Evolutionary conservation across 1,140 invertebrate species (phyloP), one percentile per base, ranked within the genome.

Genomic region (Aphelenchoides besseyi): DNA sequence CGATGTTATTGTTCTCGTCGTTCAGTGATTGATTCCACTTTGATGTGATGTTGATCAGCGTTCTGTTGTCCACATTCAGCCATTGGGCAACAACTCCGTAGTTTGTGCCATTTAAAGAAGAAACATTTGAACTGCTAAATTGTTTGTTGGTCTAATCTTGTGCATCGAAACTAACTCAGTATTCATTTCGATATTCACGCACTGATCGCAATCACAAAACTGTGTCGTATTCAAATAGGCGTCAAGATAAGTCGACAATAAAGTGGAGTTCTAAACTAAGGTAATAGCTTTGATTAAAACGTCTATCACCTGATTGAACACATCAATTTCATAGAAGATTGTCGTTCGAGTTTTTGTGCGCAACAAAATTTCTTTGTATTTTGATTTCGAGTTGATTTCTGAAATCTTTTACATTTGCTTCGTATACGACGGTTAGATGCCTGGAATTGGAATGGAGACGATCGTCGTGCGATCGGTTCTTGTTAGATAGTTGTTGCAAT

Each of bases 1-100:
- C 55, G 18, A 59, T 23, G 18, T 59, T 59, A 8, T 33, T 23
- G 55, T 66, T 66, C n/a, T 53, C 32, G 18, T 66, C 63, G 16
- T 37, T n/a, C 18, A n/a, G 16, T 18, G 16, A 30, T 28, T 61
- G 2, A 18, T 61, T 12, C 63, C 12, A 66, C 9, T 16, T 23
- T 37, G 30, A 16, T 29, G 8, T 33, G n/a, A 66, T 2, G 1
- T 36, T 66, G 30, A 66, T 35, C 26, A 12, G 23, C 16, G 36
- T 1, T 37, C 23, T 29, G n/a, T 66, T 37, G 36, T 29, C 32
- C 32, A 32, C 1, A 30, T 16, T 16, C 32, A 36, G 36, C 12
- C 12, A 33, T 53, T 36, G 36, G 12, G 18, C 32, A 37, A 35
- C 18, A 53, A 36, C 12, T 12, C 36, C 63, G 16, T 16, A 12